A percentile compares a stretch with the other conserved stretches of the same genome.
Evolutionary conservation across 2,113 vertebrate species (phyloP).

Genomic region (Arvicanthis niloticus): DNA sequence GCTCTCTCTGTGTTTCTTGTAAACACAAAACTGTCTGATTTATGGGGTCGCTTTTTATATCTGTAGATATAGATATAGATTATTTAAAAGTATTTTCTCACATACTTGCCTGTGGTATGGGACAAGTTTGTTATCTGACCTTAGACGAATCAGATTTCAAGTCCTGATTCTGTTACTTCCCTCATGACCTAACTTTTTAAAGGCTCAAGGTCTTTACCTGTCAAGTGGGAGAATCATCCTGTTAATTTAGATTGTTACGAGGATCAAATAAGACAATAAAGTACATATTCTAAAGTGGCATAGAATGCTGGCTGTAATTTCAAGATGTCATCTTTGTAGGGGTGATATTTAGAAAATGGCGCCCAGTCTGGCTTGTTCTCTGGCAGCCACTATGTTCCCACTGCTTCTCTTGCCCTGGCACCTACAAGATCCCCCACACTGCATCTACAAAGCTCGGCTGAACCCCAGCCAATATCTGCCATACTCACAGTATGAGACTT

Average conservation of each 20-base stretch:
- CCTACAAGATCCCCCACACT: too few relatives aligned
- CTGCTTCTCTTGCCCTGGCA: too few relatives aligned
- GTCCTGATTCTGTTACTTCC: neutral
- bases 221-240: slow-evolving; percentile 4
- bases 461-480: too few relatives aligned
- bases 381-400: too few relatives aligned
- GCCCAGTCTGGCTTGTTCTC: too few relatives aligned
- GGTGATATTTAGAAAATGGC: too few relatives aligned
- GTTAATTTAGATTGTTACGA: neutral
- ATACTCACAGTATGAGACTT: too few relatives aligned
- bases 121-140: slow-evolving; percentile 14
- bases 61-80: neutral
- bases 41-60: neutral
- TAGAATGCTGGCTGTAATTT: neutral
- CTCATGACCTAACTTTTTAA: neutral
- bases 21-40: neutral
- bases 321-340: neutral
- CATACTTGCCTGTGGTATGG: neutral
- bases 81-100: neutral
- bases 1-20: neutral
- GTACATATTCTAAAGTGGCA: neutral
- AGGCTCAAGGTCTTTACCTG: neutral
- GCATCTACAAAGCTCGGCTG: too few relatives aligned
- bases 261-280: neutral
- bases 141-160: slow-evolving; percentile 14